Evolutionary conservation across 2,888 invertebrate species (phyloP).

Genomic region (Cosmorhoe ocellata): DNA sequence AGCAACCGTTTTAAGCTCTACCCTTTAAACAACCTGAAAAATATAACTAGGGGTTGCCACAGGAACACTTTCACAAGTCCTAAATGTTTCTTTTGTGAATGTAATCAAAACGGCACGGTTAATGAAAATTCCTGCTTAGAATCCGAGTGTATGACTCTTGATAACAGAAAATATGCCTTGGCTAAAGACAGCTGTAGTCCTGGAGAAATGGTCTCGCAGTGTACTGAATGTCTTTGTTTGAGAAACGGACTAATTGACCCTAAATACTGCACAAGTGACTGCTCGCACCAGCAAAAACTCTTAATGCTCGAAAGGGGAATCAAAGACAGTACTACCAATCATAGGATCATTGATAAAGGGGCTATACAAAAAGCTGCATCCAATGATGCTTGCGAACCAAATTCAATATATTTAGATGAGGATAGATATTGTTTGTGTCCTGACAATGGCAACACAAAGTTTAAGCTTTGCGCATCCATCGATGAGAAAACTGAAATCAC

Average conservation of each 20-base stretch:
- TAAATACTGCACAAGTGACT: slow-evolving; percentile 60
- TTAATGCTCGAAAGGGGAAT: slow-evolving; percentile 56
- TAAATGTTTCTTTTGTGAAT: slow-evolving; percentile 66
- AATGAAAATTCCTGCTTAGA: slow-evolving; percentile 60
- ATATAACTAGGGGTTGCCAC: slow-evolving; percentile 41
- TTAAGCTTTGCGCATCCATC: slow-evolving; percentile 52
- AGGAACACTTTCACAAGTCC: slow-evolving; percentile 57
- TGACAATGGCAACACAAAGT: slow-evolving; percentile 48
- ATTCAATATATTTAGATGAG: slow-evolving; percentile 53
- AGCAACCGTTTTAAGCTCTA: slow-evolving; percentile 28
- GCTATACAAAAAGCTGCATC: slow-evolving; percentile 39
- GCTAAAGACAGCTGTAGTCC: slow-evolving; percentile 48
- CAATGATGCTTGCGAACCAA: slow-evolving; percentile 50
- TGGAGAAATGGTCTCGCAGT: slow-evolving; percentile 62
- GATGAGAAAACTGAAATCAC: slow-evolving; percentile 11
- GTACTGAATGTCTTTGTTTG: slow-evolving; percentile 66
- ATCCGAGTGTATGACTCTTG: slow-evolving; percentile 53
- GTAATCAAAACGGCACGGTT: slow-evolving; percentile 49
- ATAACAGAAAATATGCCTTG: slow-evolving; percentile 41
- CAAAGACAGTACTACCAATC: slow-evolving; percentile 40
- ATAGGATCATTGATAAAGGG: slow-evolving; percentile 44
- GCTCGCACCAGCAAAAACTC: slow-evolving; percentile 57
- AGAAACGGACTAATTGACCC: slow-evolving; percentile 45
- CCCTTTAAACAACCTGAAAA: slow-evolving; percentile 40
- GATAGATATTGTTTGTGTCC: slow-evolving; percentile 64